Base-by-base conservation (phyloP, 2,797 vertebrate species). In the Nasua narica region DNA sequence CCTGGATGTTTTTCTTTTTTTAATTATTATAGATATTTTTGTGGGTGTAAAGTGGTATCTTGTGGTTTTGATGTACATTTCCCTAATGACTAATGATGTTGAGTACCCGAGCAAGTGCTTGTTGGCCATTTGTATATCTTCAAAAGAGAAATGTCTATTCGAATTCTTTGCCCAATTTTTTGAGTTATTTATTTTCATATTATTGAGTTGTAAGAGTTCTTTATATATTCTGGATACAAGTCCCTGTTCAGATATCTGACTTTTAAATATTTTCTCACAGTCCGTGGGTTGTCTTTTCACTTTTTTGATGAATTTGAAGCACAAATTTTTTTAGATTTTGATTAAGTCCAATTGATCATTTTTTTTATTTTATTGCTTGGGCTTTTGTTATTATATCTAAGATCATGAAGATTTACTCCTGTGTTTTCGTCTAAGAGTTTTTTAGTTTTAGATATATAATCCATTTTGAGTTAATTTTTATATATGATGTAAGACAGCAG, bases 31-130 rank as follows among this genome's bases (percentile, higher is more conserved):
- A 84, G 43, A 12, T n/a, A n/a, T 37, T 35, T 37, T 46, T 15
- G 40, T 82, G 46, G 2, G 2, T 70, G 60, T 27, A 5, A 35
- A 86, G 27, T 43, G 32, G 50, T 21, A 37, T 56, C 29, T 84
- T 15, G 11, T 69, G 77, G 60, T 90, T 95, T 94, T 90, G 54
- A 74, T 94, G 87, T 87, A 25, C 35, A 27, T 82, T 83, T 88
- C 70, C n/a, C 70, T 79, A 48, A 13, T 76, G 78, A 90, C 72
- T 82, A 83, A 67, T 35, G 27, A 25, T 40, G 15, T 25, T 56
- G n/a, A 85, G 18, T n/a, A 50, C 81, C 52, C 93, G 56, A 70
- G 60, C 50, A 43, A 35, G 12, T 54, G 8, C 32, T 67, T 69
- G 0, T 50, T 86, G 92, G 60, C 40, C 67, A 70, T 83, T 85